A percentile compares a stretch with the other conserved stretches of the same genome.
phyloP scores from a whole-genome alignment of 1,140 invertebrate species.

The Mya arenaria region DNA sequence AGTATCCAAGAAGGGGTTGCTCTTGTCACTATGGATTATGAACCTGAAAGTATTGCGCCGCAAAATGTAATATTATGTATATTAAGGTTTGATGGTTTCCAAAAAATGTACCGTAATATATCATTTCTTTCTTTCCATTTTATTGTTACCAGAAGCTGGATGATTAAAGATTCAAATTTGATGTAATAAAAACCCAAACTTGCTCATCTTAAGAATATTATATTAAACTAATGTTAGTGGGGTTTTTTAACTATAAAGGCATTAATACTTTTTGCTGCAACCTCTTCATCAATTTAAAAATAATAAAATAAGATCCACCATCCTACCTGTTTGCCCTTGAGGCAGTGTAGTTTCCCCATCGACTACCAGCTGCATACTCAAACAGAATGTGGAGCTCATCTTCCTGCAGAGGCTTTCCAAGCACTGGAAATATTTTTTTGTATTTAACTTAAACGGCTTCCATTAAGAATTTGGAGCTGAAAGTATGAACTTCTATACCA shows the following conservation, averaged over 20 bases:
- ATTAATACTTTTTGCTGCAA: too few species aligned
- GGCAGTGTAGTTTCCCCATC: constrained; percentile 88
- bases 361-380: constrained; percentile 89
- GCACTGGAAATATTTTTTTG: constrained; percentile 71
- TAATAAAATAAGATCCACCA: neutral
- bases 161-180: neutral
- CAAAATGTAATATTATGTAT: too few species aligned
- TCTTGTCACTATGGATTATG: constrained; percentile 92
- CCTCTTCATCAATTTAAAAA: too few species aligned
- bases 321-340: constrained; percentile 89
- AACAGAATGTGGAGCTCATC: constrained; percentile 93
- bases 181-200: too few species aligned
- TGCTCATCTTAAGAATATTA: too few species aligned
- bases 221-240: too few species aligned
- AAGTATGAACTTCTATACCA: too few species aligned
- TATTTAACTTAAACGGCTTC: neutral
- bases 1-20: constrained; percentile 90
- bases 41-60: constrained; percentile 83
- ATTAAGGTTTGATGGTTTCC: too few species aligned
- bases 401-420: constrained; percentile 76
- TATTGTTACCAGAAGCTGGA: neutral
- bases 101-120: too few species aligned
- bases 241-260: too few species aligned
- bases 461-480: too few species aligned
- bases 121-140: too few species aligned